These are phyloP conservation scores for Agrochola lota DNA, from an alignment of 2,888 invertebrate genomes.

Conservation along the genomic window DNA sequence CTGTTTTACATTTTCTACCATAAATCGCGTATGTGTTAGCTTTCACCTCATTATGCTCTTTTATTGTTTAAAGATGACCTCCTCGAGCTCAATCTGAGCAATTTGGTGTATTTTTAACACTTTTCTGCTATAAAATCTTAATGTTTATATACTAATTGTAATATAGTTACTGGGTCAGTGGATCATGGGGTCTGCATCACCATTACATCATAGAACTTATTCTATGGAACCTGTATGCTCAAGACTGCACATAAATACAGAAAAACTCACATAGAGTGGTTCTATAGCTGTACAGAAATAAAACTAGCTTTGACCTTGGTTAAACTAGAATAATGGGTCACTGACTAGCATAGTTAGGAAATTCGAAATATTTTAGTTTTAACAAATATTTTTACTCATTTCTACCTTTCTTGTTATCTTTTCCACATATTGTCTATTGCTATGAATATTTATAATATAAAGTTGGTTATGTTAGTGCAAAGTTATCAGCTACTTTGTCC, in stretches of 20 bases:
- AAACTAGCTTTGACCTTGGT: conserved; percentile 53
- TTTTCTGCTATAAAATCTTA: conserved; percentile 12
- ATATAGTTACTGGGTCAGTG: conserved; percentile 40
- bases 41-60: conserved; percentile 59
- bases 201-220: conserved; percentile 52
- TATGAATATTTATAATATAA: not conserved
- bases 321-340: conserved; percentile 58
- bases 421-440: not conserved
- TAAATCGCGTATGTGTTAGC: conserved; percentile 45
- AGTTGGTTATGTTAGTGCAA: conserved; percentile 7
- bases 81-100: not conserved
- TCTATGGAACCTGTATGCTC: not conserved
- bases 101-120: conserved; percentile 20
- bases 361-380: conserved; percentile 4
- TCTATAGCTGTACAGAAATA: conserved; percentile 38
- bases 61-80: conserved; percentile 31
- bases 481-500: not conserved
- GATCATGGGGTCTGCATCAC: conserved; percentile 35
- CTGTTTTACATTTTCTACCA: conserved; percentile 40
- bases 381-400: not conserved
- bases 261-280: conserved; percentile 4
- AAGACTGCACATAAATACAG: not conserved
- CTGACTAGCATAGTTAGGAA: conserved; percentile 23
- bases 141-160: conserved; percentile 20
- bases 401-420: not conserved